Evolutionary conservation across 2,888 invertebrate genomes (phyloP).

Genomic region (Tinea pellionella): DNA sequence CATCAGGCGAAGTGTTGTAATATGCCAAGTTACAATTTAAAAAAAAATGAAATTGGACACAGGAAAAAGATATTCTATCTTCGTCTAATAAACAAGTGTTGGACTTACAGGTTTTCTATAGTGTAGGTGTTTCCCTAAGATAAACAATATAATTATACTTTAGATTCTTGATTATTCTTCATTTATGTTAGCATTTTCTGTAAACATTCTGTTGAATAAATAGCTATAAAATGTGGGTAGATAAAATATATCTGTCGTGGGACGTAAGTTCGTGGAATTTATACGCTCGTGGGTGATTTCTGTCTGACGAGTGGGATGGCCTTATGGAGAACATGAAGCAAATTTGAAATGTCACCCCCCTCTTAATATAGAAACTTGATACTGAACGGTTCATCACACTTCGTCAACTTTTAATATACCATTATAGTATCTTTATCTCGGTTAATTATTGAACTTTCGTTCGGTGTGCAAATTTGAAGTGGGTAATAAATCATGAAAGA

Average conservation of each 20-base stretch:
- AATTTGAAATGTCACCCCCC: neutral
- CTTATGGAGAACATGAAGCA: slow-evolving; percentile 15
- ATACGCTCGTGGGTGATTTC: slow-evolving; percentile 36
- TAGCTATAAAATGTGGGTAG: neutral
- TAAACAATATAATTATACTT: neutral
- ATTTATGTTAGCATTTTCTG: no score
- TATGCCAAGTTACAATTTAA: no score
- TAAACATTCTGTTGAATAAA: neutral
- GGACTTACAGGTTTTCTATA: no score
- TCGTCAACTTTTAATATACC: neutral
- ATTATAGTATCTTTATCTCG: neutral
- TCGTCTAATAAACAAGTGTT: no score
- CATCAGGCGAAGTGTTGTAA: no score
- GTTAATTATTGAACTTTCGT: neutral
- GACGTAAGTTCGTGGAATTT: slow-evolving; percentile 41
- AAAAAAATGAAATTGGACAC: no score
- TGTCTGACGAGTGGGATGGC: slow-evolving; percentile 28
- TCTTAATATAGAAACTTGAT: neutral
- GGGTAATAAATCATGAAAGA: slow-evolving; percentile 8
- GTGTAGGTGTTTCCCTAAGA: no score
- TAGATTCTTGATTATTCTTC: no score
- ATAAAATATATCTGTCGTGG: slow-evolving; percentile 32
- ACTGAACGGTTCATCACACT: neutral
- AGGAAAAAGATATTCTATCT: no score
- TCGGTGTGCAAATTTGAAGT: neutral